These are phyloP conservation scores for Microtus montanus DNA, from an alignment of 2,113 vertebrate genomes.

Conservation along the genomic window DNA sequence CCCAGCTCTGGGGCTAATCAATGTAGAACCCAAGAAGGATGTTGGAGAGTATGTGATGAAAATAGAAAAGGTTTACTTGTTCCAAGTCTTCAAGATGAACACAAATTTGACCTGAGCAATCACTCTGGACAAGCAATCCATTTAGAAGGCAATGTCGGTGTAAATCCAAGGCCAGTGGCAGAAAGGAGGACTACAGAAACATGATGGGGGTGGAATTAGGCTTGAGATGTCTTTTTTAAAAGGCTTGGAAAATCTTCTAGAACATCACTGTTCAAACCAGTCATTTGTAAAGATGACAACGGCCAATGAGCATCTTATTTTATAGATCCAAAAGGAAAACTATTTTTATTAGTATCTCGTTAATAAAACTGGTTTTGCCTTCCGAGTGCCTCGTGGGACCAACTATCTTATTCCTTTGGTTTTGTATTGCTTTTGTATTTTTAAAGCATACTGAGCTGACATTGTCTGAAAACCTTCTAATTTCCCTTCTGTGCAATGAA, in stretches of 20 bases:
- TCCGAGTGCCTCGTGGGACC: slow-evolving; percentile 77
- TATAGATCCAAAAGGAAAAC: slow-evolving; percentile 61
- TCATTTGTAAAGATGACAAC: slow-evolving; percentile 56
- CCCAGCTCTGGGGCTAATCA: background rate
- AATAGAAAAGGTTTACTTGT: background rate
- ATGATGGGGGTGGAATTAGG: background rate
- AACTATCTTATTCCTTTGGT: slow-evolving; percentile 65
- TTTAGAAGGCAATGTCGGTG: background rate
- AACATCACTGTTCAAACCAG: slow-evolving; percentile 5
- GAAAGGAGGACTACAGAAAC: background rate
- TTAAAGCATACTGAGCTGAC: slow-evolving; percentile 45
- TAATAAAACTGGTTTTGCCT: slow-evolving; percentile 71
- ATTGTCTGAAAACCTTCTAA: slow-evolving; percentile 63
- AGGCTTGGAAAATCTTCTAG: background rate
- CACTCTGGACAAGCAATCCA: background rate
- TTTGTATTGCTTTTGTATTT: slow-evolving; percentile 61
- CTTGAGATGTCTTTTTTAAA: slow-evolving; percentile 2
- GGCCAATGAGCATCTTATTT: slow-evolving; percentile 60
- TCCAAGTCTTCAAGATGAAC: slow-evolving; percentile 1
- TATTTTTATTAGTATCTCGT: slow-evolving; percentile 75
- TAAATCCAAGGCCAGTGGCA: background rate
- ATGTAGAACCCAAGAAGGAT: background rate
- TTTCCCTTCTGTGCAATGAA: slow-evolving; percentile 63
- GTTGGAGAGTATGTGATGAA: background rate
- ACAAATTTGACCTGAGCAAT: background rate